Evolutionary conservation across 2,797 vertebrate species (phyloP).

Genomic region (Eremophila alpestris): DNA sequence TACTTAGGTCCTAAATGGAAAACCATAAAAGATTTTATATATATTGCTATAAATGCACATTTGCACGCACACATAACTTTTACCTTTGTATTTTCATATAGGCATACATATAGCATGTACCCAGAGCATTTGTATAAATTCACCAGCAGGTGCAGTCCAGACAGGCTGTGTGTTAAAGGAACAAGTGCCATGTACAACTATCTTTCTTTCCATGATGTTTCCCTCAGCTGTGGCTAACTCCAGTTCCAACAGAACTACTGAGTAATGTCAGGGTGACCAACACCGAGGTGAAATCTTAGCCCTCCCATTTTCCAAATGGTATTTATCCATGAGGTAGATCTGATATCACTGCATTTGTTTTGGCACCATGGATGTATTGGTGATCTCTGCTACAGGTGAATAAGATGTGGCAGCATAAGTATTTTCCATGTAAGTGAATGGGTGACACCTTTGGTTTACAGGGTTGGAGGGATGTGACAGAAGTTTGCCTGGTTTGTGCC

Average conservation of each 20-base stretch:
- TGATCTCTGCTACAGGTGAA: not conserved
- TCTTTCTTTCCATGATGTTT: not conserved
- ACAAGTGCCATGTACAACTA: not conserved
- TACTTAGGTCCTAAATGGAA: not conserved
- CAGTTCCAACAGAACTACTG: not conserved
- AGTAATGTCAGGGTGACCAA: not conserved
- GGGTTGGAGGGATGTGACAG: not conserved
- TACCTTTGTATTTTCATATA: not conserved
- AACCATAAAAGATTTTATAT: not conserved
- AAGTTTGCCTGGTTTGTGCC: not conserved
- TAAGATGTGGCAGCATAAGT: not conserved
- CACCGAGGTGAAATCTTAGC: not conserved
- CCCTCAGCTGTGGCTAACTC: not conserved
- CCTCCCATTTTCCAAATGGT: not conserved
- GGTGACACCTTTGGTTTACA: not conserved
- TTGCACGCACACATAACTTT: not conserved
- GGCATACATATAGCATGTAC: not conserved
- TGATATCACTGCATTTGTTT: not conserved
- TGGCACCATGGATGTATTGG: not conserved
- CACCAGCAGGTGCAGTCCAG: not conserved
- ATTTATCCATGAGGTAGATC: not conserved
- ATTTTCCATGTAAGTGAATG: not conserved
- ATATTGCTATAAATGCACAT: not conserved
- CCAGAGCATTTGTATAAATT: not conserved
- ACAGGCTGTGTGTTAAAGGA: not conserved